phyloP scores from a whole-genome alignment of 2,888 invertebrate genomes.

The Gymnocheta viridis region DNA sequence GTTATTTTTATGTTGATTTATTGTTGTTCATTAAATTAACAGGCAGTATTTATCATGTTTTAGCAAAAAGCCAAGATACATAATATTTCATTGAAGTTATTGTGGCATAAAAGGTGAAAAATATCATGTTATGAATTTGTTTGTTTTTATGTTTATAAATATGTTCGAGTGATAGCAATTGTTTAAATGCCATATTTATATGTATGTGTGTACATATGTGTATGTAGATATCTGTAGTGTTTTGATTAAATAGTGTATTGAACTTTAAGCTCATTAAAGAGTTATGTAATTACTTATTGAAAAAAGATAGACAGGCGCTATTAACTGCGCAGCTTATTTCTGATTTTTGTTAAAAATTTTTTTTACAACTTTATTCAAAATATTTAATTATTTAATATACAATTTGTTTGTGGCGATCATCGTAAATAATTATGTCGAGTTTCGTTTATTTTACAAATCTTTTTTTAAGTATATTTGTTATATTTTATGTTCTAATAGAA shows the following conservation, averaged over 20 bases:
- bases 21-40: slow-evolving; percentile 19
- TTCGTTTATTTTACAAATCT: background rate
- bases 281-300: background rate
- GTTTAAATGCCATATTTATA: background rate
- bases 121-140: background rate
- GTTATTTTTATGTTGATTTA: slow-evolving; percentile 43
- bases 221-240: background rate
- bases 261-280: background rate
- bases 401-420: background rate
- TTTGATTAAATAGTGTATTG: background rate
- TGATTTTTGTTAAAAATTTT: background rate
- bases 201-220: too few species aligned
- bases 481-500: background rate
- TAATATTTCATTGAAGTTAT: slow-evolving; percentile 27
- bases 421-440: background rate
- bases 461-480: background rate
- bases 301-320: background rate
- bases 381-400: background rate
- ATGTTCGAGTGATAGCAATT: background rate
- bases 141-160: background rate
- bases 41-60: slow-evolving; percentile 26
- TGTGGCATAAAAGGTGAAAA: slow-evolving; percentile 40
- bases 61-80: background rate
- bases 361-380: background rate
- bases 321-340: background rate